Conservation (phyloP, 2,113 vertebrate species). For the Acrocephalus kingi region DNA sequence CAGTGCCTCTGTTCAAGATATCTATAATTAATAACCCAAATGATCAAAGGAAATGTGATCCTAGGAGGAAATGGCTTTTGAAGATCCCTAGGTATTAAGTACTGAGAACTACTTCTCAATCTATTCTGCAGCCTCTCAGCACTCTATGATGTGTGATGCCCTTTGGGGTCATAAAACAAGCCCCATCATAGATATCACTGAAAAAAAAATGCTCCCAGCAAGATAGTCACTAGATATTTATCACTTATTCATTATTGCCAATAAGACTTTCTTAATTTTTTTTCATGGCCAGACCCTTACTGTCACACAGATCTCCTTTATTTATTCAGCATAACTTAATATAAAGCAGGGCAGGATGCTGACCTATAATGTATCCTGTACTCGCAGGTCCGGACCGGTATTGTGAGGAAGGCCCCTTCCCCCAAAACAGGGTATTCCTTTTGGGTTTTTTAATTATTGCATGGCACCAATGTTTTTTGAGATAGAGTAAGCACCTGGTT, state of each 20-base stretch:
- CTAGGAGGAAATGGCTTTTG: constrained; percentile 29
- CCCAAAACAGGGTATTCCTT: neutral
- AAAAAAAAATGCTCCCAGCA: neutral
- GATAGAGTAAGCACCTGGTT: neutral
- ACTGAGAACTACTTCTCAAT: neutral
- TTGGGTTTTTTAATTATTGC: neutral
- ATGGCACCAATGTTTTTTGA: neutral
- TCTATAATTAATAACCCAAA: constrained; percentile 35
- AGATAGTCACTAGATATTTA: neutral
- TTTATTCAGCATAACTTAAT: neutral
- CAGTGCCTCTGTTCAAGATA: constrained; percentile 5
- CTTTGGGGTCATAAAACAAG: constrained; percentile 14
- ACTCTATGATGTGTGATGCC: neutral
- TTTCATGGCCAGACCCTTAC: neutral
- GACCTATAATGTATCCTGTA: neutral
- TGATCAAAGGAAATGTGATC: constrained; percentile 34
- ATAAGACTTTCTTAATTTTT: neutral
- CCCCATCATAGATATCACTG: neutral
- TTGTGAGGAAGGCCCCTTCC: neutral
- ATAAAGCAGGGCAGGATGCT: neutral
- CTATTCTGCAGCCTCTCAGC: neutral
- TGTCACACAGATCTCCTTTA: neutral
- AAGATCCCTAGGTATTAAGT: constrained; percentile 22
- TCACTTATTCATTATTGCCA: neutral
- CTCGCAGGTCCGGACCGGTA: neutral